Conservation (phyloP, 2,888 invertebrate genomes). For the Xylocampa areola region DNA sequence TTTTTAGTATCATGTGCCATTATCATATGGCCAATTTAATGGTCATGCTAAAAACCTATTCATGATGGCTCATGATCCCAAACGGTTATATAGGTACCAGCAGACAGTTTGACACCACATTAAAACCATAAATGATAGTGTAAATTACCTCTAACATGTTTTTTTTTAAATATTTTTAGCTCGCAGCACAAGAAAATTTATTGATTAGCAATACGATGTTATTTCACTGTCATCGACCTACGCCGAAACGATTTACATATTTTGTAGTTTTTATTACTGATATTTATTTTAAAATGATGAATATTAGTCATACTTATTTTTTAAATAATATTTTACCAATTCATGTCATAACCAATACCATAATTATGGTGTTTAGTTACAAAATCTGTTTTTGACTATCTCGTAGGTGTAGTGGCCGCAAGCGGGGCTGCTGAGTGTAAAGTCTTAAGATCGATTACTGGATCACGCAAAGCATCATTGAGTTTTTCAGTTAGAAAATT, state of each 20-base stretch:
- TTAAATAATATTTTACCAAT: background rate
- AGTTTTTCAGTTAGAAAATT: too few relatives aligned
- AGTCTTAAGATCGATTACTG: too few relatives aligned
- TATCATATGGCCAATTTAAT: slow-evolving; percentile 18
- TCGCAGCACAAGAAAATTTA: slow-evolving; percentile 13
- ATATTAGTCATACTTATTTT: slow-evolving; percentile 16
- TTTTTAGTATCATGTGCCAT: background rate
- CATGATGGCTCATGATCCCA: slow-evolving; percentile 21
- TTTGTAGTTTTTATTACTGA: slow-evolving; percentile 2
- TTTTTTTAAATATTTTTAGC: slow-evolving; percentile 6
- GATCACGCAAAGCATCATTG: too few relatives aligned
- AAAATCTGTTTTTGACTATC: too few relatives aligned
- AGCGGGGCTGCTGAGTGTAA: too few relatives aligned
- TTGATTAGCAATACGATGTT: slow-evolving; percentile 27
- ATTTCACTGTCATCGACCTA: slow-evolving; percentile 24
- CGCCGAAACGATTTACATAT: slow-evolving; percentile 9
- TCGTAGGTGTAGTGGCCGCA: too few relatives aligned
- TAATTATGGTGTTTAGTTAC: too few relatives aligned
- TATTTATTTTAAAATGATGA: slow-evolving; percentile 3
- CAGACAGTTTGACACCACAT: slow-evolving; percentile 28
- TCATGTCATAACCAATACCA: background rate
- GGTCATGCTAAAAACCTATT: slow-evolving; percentile 22
- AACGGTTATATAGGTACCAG: background rate
- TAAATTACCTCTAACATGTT: slow-evolving; percentile 7
- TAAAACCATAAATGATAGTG: slow-evolving; percentile 10